Base-by-base conservation (phyloP, 2,888 invertebrate genomes). In the Andrena chrysosceles region DNA sequence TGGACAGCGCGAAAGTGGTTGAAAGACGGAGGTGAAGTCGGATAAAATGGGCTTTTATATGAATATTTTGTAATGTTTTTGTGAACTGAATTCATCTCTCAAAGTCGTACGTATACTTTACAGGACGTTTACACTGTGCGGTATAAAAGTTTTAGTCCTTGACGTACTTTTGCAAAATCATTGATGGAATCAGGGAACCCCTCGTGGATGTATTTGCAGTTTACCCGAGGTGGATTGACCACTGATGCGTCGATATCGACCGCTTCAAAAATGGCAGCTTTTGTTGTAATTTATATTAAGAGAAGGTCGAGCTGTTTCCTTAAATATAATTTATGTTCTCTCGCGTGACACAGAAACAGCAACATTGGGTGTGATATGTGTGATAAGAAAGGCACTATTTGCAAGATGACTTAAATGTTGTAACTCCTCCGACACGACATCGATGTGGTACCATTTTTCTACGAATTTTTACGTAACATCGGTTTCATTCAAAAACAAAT, bases 211-310 rank as follows among this genome's bases (percentile, higher is more conserved):
- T 69, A 79, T 60, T 76, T 76, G 42, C 26, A 33, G 42, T 59
- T 20, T 48, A 63, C 35, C 35, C 42, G 54, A n/a, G 35, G 29
- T 16, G 35, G 63, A 63, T 76, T 76, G 69, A 64, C 35, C 75
- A 35, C 52, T 62, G 56, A 48, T 59, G 49, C 76, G 42, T 60
- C 31, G 54, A 54, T 16, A 75, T 78, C 75, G 75, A 75, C 62
- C 62, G 74, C n/a, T 60, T 68, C 31, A 26, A 42, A 52, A 13
- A 52, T 10, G 75, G 16, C 52, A 78, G 62, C 67, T 62, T 52
- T 63, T 33, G 16, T 62, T n/a, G 35, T 49, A 49, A 62, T 49
- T 75, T 62, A 20, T 29, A 35, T 75, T 26, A 35, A 13, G n/a
- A 35, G 52, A 59, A 56, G 35, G 16, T 13, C 31, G 35, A n/a